Base-by-base conservation (phyloP, 2,113 vertebrate species). In the human (Homo sapiens) region DNA sequence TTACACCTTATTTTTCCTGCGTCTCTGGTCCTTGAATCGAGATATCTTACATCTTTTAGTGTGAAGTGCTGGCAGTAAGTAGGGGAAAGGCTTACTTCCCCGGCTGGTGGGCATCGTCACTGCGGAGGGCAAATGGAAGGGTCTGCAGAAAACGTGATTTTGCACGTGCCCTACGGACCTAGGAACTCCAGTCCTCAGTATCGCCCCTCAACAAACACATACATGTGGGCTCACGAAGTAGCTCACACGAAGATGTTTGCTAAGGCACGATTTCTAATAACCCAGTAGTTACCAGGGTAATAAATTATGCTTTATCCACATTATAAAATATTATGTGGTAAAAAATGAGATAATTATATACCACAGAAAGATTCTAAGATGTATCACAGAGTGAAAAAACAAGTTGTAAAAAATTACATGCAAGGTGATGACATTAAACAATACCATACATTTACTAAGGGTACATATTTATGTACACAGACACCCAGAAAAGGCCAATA, bases 191-290 rank as follows among this genome's bases (percentile, higher is more conserved):
- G 23, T 57, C 72, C 45, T 78, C 70, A 55, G 12, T 35, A 75
- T 16, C 59, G 25, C 83, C 8, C 78, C 52, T 57, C 57, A 48
- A 95, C 14, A 70, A 35, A 76, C 25, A 83, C 61, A 80, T 3
- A 64, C 25, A 27, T 0, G 2, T 20, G 23, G 30, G 6, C 59
- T 90, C n/a, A 89, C 38, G 84, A 38, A 95, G 43, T 35, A 66
- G 59, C 17, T 84, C 86, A 90, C 55, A 93, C 17, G 30, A 38
- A 88, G 25, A 73, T 55, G 6, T 23, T 48, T 2, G 6, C 1
- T 76, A n/a, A 13, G 96, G 23, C 23, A 75, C 68, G 82, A 76
- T 25, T 57, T 81, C 50, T 91, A 93, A 93, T 45, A 94, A 94
- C 32, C 32, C 38, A 86, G 22, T 10, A 86, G 84, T 38, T 72